These are phyloP conservation scores for Eristalis arbustorum DNA, from an alignment of 2,888 invertebrate species.

Conservation along the genomic window DNA sequence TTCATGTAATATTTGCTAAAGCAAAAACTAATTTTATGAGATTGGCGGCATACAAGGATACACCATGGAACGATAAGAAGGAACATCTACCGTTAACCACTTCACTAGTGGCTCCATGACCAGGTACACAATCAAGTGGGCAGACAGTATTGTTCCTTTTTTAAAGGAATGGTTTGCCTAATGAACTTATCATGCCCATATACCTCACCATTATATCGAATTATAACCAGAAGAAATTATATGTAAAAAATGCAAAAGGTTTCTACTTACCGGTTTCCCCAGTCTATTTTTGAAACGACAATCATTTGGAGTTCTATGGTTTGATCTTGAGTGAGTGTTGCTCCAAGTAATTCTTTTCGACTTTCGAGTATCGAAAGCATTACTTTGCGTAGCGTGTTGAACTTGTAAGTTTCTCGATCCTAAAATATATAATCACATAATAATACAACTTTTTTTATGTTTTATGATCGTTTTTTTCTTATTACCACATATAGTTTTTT, in stretches of 20 bases:
- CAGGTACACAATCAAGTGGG: too few species aligned
- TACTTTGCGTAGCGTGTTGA: conserved; percentile 91
- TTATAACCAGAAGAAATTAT: not conserved
- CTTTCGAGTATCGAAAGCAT: conserved; percentile 94
- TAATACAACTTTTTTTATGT: not conserved
- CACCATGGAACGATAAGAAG: too few species aligned
- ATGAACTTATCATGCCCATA: too few species aligned
- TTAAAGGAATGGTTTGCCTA: too few species aligned
- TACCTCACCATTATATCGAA: too few species aligned
- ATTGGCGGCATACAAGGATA: too few species aligned
- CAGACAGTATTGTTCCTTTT: too few species aligned
- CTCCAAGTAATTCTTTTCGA: conserved; percentile 90
- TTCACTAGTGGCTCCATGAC: too few species aligned
- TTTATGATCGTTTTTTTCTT: not conserved
- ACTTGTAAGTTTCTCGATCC: conserved; percentile 92
- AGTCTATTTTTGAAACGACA: conserved; percentile 95
- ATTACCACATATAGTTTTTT: conserved; percentile 94
- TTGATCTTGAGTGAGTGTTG: conserved; percentile 95
- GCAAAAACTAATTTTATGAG: too few species aligned
- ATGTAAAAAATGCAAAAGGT: not conserved
- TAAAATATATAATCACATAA: conserved; percentile 76
- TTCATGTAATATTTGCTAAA: too few species aligned
- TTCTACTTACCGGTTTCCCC: conserved; percentile 94
- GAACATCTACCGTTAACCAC: too few species aligned
- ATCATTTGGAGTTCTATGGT: conserved; percentile 91